A percentile compares a stretch with the other conserved stretches of the same genome.
Conservation (phyloP, 2,888 invertebrate species). For the Tiliacea aurago region DNA sequence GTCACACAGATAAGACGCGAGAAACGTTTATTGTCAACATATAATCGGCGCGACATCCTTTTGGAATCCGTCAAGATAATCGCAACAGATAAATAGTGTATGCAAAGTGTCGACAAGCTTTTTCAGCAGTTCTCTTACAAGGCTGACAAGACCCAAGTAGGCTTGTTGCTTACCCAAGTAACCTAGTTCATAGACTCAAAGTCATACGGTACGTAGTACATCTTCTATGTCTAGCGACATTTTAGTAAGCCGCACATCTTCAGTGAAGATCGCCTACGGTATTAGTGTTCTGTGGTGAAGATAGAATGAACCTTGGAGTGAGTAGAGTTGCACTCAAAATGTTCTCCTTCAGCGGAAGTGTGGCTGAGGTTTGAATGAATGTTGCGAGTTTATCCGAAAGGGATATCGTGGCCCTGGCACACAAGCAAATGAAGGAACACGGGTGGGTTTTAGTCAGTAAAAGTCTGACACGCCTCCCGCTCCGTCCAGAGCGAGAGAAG, state of each 20-base stretch:
- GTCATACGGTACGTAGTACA: no score
- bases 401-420: no score
- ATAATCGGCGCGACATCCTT: constrained; percentile 64
- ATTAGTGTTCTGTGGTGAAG: not conserved
- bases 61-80: constrained; percentile 71
- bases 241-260: not conserved
- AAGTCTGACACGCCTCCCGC: no score
- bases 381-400: no score
- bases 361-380: not conserved
- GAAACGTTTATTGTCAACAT: constrained; percentile 66
- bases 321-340: not conserved
- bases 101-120: constrained; percentile 63
- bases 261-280: not conserved
- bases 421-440: no score
- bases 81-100: constrained; percentile 62
- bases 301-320: not conserved
- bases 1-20: constrained; percentile 66
- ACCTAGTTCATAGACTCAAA: not conserved
- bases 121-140: constrained; percentile 1
- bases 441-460: no score
- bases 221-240: not conserved
- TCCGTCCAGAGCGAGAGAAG: no score
- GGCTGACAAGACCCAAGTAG: no score
- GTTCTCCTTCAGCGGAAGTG: not conserved
- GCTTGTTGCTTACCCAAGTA: no score